These are phyloP conservation scores for Thereva nobilitata DNA, from an alignment of 2,888 invertebrate genomes.

Conservation along the genomic window DNA sequence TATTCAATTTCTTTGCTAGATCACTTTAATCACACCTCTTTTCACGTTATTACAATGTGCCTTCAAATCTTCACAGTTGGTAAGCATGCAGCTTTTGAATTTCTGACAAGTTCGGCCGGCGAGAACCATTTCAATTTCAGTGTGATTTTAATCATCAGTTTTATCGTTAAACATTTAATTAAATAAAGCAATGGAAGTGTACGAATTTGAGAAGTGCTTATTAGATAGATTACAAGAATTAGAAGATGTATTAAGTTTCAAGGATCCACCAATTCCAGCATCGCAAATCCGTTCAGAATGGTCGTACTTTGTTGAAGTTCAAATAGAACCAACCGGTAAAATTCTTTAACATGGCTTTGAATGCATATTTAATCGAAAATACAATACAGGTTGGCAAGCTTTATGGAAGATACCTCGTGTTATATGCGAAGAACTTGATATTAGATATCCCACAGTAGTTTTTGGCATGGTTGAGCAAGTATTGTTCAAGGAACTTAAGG, in stretches of 20 bases:
- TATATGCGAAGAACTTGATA: constrained; percentile 62
- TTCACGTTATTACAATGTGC: no score
- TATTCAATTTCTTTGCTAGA: no score
- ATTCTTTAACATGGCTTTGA: constrained; percentile 3
- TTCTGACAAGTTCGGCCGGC: no score
- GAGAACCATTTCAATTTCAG: constrained; percentile 5
- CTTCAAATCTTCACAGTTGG: no score
- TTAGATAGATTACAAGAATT: constrained; percentile 63
- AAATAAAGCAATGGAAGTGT: constrained; percentile 61
- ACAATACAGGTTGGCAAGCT: constrained; percentile 63
- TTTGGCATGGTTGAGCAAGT: constrained; percentile 62
- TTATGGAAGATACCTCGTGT: constrained; percentile 66
- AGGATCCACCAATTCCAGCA: constrained; percentile 57
- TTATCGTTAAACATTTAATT: not conserved
- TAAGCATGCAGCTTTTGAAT: no score
- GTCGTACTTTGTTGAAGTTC: constrained; percentile 62
- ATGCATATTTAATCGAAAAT: not conserved
- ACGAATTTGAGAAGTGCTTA: constrained; percentile 63
- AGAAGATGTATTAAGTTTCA: constrained; percentile 59
- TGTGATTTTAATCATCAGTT: constrained; percentile 3
- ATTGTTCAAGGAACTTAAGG: constrained; percentile 59
- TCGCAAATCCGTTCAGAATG: constrained; percentile 62
- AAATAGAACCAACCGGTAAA: constrained; percentile 61
- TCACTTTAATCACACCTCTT: no score
- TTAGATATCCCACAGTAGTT: constrained; percentile 66